Evolutionary conservation across 2,113 vertebrate genomes (phyloP).

Genomic region (Elephas maximus): DNA sequence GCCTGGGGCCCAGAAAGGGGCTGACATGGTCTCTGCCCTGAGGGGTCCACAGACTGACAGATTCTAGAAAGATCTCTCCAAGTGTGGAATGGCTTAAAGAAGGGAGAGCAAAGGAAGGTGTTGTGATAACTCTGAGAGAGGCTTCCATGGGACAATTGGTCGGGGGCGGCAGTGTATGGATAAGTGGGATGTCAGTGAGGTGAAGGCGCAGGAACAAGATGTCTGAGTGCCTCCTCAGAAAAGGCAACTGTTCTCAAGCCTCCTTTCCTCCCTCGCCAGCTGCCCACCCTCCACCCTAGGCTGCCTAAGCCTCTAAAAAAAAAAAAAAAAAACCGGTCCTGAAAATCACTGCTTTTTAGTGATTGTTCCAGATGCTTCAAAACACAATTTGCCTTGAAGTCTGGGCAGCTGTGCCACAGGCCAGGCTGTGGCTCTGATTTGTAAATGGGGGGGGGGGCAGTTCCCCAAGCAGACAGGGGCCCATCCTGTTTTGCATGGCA

Average conservation of each 20-base stretch:
- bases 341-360: slow-evolving; percentile 41
- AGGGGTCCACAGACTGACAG: neutral
- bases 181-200: neutral
- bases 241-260: neutral
- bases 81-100: neutral
- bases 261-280: neutral
- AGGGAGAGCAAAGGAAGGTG: neutral
- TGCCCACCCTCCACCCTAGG: neutral
- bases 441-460: neutral
- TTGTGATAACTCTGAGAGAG: neutral
- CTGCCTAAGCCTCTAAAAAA: neutral
- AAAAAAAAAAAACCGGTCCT: neutral
- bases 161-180: neutral
- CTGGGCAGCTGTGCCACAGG: neutral
- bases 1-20: too few relatives aligned
- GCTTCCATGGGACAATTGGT: too few relatives aligned
- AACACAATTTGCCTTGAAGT: neutral
- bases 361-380: neutral
- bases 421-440: neutral
- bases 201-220: neutral
- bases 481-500: slow-evolving; percentile 43
- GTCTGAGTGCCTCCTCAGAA: neutral
- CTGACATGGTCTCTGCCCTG: neutral
- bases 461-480: neutral
- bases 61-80: slow-evolving; percentile 16